Conservation (phyloP, 2,888 invertebrate species). For the Orthosia incerta region DNA sequence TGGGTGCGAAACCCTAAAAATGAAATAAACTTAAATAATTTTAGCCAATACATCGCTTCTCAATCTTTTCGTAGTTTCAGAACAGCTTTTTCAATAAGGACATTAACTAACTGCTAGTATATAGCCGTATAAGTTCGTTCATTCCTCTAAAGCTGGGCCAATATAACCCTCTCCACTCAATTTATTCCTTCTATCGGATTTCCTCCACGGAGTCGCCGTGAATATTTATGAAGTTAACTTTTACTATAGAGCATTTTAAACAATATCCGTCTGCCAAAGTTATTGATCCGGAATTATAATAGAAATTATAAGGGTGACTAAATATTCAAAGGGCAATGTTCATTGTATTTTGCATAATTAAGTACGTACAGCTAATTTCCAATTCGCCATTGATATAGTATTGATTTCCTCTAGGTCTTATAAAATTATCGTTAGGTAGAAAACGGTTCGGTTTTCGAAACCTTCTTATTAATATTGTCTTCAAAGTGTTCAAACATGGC, state of each 20-base stretch:
- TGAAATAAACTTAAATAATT: no score
- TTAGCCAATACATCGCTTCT: no score
- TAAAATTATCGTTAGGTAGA: not conserved
- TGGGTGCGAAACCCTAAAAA: no score
- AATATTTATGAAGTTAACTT: conserved; percentile 85
- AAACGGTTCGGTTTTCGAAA: not conserved
- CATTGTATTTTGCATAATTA: conserved; percentile 28
- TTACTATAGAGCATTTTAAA: conserved; percentile 78
- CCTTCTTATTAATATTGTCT: not conserved
- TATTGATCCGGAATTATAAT: conserved; percentile 68
- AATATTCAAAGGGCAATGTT: conserved; percentile 26
- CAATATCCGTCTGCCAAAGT: conserved; percentile 72
- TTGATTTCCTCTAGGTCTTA: not conserved
- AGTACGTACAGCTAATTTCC: not conserved
- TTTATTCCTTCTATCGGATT: conserved; percentile 83
- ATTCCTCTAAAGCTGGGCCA: conserved; percentile 66
- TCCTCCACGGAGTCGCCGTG: conserved; percentile 74
- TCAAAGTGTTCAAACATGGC: conserved; percentile 10
- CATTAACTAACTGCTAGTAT: not conserved
- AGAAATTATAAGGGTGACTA: conserved; percentile 57
- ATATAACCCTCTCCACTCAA: conserved; percentile 78
- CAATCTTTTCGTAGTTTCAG: no score
- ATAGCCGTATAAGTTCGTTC: conserved; percentile 22
- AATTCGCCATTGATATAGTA: not conserved
- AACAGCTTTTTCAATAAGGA: not conserved